These are phyloP conservation scores for Drosophila acutilabella DNA, from an alignment of 2,888 invertebrate genomes.

Conservation along the genomic window DNA sequence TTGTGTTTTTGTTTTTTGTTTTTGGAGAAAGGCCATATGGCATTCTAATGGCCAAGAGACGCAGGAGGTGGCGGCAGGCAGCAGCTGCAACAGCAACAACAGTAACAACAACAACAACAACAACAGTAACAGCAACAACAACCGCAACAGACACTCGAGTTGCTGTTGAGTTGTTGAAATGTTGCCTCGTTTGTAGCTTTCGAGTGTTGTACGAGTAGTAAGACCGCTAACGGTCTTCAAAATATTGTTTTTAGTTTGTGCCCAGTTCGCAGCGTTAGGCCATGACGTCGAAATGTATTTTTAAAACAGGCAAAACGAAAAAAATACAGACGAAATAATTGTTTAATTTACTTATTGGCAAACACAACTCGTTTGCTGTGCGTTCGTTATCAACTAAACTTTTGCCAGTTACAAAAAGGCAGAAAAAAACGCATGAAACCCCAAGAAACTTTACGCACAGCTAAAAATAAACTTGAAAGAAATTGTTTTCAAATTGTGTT, in stretches of 20 bases:
- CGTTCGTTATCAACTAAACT: constrained; percentile 51
- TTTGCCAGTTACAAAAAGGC: constrained; percentile 47
- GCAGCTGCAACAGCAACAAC: constrained; percentile 41
- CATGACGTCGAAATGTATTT: constrained; percentile 69
- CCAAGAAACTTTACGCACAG: constrained; percentile 34
- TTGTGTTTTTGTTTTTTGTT: neutral
- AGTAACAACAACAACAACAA: constrained; percentile 25
- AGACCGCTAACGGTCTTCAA: constrained; percentile 46
- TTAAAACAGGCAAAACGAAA: constrained; percentile 9
- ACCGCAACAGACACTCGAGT: constrained; percentile 40
- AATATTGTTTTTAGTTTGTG: constrained; percentile 6
- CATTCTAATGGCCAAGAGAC: constrained; percentile 25
- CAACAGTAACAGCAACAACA: constrained; percentile 18
- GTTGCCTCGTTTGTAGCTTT: constrained; percentile 46
- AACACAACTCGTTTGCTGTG: constrained; percentile 57
- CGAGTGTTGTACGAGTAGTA: constrained; percentile 54
- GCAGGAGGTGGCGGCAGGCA: neutral
- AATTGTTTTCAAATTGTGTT: constrained; percentile 14
- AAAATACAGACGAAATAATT: constrained; percentile 30
- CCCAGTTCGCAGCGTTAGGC: constrained; percentile 35
- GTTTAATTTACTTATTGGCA: constrained; percentile 64
- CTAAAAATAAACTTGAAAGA: constrained; percentile 38
- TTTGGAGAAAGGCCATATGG: constrained; percentile 79
- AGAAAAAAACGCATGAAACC: constrained; percentile 3
- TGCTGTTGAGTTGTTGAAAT: constrained; percentile 34